A percentile compares a stretch with the other conserved stretches of the same genome.
phyloP scores from a whole-genome alignment of 1,140 invertebrate genomes.

The Nasonia giraulti region DNA sequence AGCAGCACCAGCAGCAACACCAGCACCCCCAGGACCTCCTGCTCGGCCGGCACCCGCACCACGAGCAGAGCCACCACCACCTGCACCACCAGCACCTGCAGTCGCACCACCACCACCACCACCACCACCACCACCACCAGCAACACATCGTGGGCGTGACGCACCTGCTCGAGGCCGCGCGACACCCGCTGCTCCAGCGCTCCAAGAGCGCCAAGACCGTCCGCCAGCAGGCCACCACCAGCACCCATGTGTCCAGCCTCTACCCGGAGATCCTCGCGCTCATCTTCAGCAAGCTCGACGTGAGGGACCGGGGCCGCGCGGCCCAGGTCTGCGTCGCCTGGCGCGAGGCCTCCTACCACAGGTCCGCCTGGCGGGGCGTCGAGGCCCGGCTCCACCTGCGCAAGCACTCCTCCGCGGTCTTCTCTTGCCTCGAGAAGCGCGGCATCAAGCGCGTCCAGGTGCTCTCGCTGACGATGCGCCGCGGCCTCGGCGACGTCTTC shows the following conservation, averaged over 20 bases:
- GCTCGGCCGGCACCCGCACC: constrained; percentile 65
- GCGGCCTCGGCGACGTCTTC: constrained; percentile 90
- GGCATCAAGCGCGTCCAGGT: constrained; percentile 93
- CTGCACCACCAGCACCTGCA: constrained; percentile 57
- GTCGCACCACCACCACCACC: constrained; percentile 61
- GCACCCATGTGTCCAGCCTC: constrained; percentile 88
- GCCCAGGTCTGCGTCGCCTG: constrained; percentile 93
- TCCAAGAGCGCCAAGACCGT: constrained; percentile 26
- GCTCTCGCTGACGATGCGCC: constrained; percentile 87
- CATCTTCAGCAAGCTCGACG: constrained; percentile 92
- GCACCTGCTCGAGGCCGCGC: constrained; percentile 77
- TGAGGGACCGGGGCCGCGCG: constrained; percentile 90
- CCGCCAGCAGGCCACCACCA: constrained; percentile 65
- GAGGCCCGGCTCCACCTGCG: constrained; percentile 92
- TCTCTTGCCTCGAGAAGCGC: constrained; percentile 88
- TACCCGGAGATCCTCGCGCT: constrained; percentile 94
- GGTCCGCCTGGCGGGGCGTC: constrained; percentile 94
- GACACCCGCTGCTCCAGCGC: constrained; percentile 55
- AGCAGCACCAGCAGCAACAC: constrained; percentile 70
- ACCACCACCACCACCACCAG: constrained; percentile 62
- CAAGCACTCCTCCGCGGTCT: constrained; percentile 87
- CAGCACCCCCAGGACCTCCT: constrained; percentile 64
- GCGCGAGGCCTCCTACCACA: constrained; percentile 93
- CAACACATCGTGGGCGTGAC: constrained; percentile 64
- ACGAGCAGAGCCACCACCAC: constrained; percentile 70